Base-by-base conservation (phyloP, 2,888 invertebrate species). In the Listrodromus nycthemerus region DNA sequence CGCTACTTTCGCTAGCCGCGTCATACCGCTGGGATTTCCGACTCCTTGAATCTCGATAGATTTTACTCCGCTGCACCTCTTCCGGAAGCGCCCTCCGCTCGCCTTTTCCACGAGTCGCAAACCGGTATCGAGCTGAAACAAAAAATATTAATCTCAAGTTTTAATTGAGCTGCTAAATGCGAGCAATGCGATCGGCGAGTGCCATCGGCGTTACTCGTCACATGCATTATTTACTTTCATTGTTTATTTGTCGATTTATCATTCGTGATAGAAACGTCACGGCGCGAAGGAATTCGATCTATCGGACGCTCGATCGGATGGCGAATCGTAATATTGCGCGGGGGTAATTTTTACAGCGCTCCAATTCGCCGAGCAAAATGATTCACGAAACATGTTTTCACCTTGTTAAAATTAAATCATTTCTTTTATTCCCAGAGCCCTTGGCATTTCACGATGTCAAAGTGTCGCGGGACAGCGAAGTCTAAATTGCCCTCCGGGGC, bases 351-450 rank as follows among this genome's bases (percentile, higher is more conserved):
- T 27, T 27, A n/a, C 19, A 10, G 61, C 58, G 52, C 63, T 70
- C 78, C 55, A 80, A 74, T 77, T 78, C 30, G 37, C 27, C n/a
- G 69, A 13, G 50, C 65, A 63, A 48, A 50, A 58, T 33, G n/a
- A 16, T 41, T 81, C 74, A 63, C 69, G 70, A 63, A 78, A 84
- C 55, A 63, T 58, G 30, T 81, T 78, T 77, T 74, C 63, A 74
- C 74, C 74, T 63, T 74, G 63, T 50, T 48, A 30, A 63, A 48
- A 74, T 63, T 74, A 33, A 19, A 63, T 66, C 13, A 1, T 65
- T 67, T 24, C 13, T 24, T 41, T 37, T 66, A 3, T 30, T 30
- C 4, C 4, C 30, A 30, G 41, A 27, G 50, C 33, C 50, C 63
- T 74, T 74, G 61, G 45, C 37, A 45, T 58, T 30, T 61, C 48